phyloP scores from a whole-genome alignment of 2,888 invertebrate genomes.

The Tillus elongatus region DNA sequence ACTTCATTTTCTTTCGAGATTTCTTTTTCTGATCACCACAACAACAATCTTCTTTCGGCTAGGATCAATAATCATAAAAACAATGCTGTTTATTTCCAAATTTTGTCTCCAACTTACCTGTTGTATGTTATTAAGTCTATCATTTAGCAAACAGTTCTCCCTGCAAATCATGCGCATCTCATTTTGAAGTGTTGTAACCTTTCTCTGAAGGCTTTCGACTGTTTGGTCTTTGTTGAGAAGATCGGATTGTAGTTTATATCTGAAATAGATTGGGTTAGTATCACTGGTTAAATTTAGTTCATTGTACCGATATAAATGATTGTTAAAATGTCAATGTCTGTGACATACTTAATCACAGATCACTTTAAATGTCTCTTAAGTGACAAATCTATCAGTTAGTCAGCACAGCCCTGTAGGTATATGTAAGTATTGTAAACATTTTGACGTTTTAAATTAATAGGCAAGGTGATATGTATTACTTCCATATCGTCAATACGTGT shows the following conservation, averaged over 20 bases:
- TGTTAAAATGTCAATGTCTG: too few relatives aligned
- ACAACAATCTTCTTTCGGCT: background rate
- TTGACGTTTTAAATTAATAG: too few relatives aligned
- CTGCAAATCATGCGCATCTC: conserved; percentile 55
- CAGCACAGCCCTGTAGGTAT: too few relatives aligned
- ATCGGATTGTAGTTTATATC: conserved; percentile 56
- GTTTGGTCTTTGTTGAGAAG: conserved; percentile 55
- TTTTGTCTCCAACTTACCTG: background rate
- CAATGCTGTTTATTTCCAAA: background rate
- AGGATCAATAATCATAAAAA: background rate
- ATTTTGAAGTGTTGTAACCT: conserved; percentile 52
- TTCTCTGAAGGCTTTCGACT: conserved; percentile 52
- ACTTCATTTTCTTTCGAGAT: conserved; percentile 26
- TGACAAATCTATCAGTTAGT: too few relatives aligned
- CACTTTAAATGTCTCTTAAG: too few relatives aligned
- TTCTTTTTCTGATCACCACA: conserved; percentile 13
- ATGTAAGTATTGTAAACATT: too few relatives aligned
- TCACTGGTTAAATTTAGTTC: too few relatives aligned
- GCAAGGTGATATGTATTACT: too few relatives aligned
- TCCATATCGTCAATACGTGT: too few relatives aligned
- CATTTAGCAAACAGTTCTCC: conserved; percentile 51
- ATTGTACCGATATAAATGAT: too few relatives aligned
- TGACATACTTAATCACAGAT: too few relatives aligned
- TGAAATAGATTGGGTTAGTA: conserved; percentile 34
- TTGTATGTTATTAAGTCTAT: conserved; percentile 41